These are phyloP conservation scores for Hyperopisus bebe DNA, from an alignment of 2,113 vertebrate genomes.

Conservation along the genomic window DNA sequence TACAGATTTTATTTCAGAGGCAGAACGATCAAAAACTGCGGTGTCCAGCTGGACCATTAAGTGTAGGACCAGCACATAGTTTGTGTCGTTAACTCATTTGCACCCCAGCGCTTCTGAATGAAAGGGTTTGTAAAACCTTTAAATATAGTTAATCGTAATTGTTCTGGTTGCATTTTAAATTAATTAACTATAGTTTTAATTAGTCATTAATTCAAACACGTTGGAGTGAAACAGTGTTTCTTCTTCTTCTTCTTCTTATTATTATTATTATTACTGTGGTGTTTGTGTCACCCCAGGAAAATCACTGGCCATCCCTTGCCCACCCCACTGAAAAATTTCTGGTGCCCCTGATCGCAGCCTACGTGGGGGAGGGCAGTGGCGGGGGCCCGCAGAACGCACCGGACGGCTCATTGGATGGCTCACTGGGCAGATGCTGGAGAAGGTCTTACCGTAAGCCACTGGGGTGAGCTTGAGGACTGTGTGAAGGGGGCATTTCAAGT, in stretches of 20 bases:
- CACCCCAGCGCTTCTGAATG: background rate
- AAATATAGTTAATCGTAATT: too few relatives aligned
- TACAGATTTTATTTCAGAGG: too few relatives aligned
- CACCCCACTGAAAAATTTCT: background rate
- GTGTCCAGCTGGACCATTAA: too few relatives aligned
- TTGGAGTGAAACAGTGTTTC: background rate
- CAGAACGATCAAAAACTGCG: too few relatives aligned
- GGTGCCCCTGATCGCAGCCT: background rate
- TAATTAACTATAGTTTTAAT: background rate
- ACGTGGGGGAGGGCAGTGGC: background rate
- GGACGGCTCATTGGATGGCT: background rate
- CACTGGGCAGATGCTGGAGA: background rate
- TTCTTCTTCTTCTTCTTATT: too few relatives aligned
- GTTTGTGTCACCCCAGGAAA: background rate
- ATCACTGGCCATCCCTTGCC: background rate
- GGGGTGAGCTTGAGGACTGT: slow-evolving; percentile 88
- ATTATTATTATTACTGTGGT: background rate
- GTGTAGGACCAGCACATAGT: background rate
- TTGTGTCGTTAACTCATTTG: background rate
- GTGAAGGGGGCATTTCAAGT: slow-evolving; percentile 90
- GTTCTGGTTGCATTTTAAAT: background rate
- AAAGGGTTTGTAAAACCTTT: background rate
- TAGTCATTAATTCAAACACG: background rate
- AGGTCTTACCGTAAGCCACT: slow-evolving; percentile 81
- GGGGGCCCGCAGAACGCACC: background rate